Evolutionary conservation across 2,797 vertebrate species (phyloP).

Genomic region (Eupleurogrammus muticus): DNA sequence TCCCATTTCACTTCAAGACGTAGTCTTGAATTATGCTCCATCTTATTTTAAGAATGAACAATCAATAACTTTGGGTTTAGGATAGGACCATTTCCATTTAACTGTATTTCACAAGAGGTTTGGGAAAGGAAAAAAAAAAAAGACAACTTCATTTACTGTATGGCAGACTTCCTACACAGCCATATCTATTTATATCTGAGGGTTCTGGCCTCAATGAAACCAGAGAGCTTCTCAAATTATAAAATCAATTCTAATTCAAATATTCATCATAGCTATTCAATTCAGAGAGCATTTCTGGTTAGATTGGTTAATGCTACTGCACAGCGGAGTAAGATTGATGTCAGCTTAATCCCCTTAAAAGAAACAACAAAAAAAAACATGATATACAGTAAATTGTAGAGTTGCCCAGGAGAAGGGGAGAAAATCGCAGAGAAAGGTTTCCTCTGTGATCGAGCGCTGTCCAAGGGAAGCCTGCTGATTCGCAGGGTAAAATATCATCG

Average conservation of each 20-base stretch:
- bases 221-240: constrained; percentile 81
- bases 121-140: constrained; percentile 23
- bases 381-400: constrained; percentile 71
- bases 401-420: constrained; percentile 27
- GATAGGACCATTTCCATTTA: constrained; percentile 21
- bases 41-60: constrained; percentile 21
- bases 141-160: constrained; percentile 64
- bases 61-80: constrained; percentile 18
- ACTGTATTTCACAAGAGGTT: constrained; percentile 29
- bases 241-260: constrained; percentile 87
- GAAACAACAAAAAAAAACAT: constrained; percentile 39
- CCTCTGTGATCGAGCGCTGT: constrained; percentile 32
- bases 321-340: constrained; percentile 72
- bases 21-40: background rate
- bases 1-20: background rate
- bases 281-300: constrained; percentile 76
- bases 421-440: background rate
- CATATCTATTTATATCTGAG: constrained; percentile 80
- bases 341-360: constrained; percentile 67
- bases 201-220: constrained; percentile 81
- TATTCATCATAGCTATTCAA: constrained; percentile 85
- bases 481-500: constrained; percentile 41
- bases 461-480: constrained; percentile 45
- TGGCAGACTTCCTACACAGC: constrained; percentile 73
- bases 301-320: constrained; percentile 72